Evolutionary conservation across 2,113 vertebrate species (phyloP).

Genomic region (Chauna torquata): DNA sequence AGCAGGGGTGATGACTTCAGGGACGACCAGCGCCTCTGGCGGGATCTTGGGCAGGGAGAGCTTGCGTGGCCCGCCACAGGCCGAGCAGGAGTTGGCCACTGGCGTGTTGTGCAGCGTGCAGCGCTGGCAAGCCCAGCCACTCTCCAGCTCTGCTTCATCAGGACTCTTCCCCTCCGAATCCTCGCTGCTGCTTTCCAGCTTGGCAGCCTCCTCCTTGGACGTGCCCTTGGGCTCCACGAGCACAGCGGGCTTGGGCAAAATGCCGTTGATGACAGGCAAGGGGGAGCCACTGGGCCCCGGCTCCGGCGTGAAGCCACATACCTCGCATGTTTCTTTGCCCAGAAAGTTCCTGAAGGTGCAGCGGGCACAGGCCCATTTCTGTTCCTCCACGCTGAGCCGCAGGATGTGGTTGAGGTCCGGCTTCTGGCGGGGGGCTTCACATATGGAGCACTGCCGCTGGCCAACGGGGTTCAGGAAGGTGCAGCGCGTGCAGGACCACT

Average conservation of each 20-base stretch:
- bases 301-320: constrained; percentile 82
- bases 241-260: constrained; percentile 58
- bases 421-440: constrained; percentile 94
- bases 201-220: constrained; percentile 55
- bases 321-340: constrained; percentile 87
- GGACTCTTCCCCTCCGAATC: constrained; percentile 66
- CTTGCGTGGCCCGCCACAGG: constrained; percentile 93
- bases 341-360: constrained; percentile 94
- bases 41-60: constrained; percentile 96
- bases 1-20: constrained; percentile 87
- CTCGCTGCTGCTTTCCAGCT: constrained; percentile 43
- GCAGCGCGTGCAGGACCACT: constrained; percentile 97
- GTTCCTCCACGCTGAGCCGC: constrained; percentile 90
- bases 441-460: constrained; percentile 95
- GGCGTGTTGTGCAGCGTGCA: constrained; percentile 94
- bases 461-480: constrained; percentile 91
- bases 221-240: constrained; percentile 80
- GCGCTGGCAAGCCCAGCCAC: constrained; percentile 92
- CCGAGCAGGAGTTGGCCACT: constrained; percentile 91
- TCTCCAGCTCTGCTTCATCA: constrained; percentile 54
- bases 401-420: constrained; percentile 96
- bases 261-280: constrained; percentile 75
- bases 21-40: constrained; percentile 94
- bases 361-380: constrained; percentile 92
- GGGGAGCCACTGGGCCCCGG: constrained; percentile 53